Base-by-base conservation (phyloP, 1,140 invertebrate genomes). In the Pararge aegeria region DNA sequence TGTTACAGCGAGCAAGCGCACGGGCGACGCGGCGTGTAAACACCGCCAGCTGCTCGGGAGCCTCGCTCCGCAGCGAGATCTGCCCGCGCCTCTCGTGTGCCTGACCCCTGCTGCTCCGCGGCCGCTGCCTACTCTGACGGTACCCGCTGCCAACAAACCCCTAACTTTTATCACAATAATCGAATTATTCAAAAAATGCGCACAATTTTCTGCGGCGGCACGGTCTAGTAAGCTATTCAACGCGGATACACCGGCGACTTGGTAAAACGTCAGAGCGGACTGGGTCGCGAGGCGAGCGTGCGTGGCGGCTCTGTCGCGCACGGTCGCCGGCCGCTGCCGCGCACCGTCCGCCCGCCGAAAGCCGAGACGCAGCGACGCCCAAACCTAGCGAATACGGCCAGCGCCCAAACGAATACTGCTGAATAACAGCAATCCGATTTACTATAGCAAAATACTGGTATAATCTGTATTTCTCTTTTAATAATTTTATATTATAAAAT, bases 321-420 rank as follows among this genome's bases (percentile, higher is more conserved):
- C 75, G 64, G 68, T 66, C 73, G 70, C 68, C 73, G 68, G 68
- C 63, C 72, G 70, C 73, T 70, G 68, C 71, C 73, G 75, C 77
- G 72, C 79, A 78, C 71, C 77, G 69, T 56, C 74, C 77, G 75
- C 78, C 80, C 73, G 75, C 77, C 71, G 75, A 75, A 70, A 80
- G 78, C 82, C 83, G 84, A 87, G 84, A 87, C 84, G 84, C 78
- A 87, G 78, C 81, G 84, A 88, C 84, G 84, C 84, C 84, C 84
- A 86, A 87, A 78, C 73, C 80, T 83, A 83, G 74, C 72, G 61
- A 75, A 72, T 58, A 75, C 79, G 77, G 75, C 71, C 81, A 82
- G 78, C 80, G 81, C 81, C 81, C 83, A 75, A n/a, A n/a, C n/a
- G n/a, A n/a, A 60, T 38, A n/a, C 58, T 7, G 48, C 56, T 38